phyloP scores from a whole-genome alignment of 1,140 invertebrate species.

The Dufourea novaeangliae region DNA sequence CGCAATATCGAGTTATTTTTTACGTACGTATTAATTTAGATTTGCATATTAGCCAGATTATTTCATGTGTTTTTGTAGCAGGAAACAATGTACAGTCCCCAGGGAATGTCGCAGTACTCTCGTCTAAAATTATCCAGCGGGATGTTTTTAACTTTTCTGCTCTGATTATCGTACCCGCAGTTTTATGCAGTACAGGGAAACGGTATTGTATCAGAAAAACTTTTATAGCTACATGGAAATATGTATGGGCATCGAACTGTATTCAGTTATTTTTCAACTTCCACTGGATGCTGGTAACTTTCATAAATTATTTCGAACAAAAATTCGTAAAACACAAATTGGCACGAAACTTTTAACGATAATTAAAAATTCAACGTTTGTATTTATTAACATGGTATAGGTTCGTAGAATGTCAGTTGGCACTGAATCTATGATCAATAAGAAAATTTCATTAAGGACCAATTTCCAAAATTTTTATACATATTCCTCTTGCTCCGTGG shows the following conservation, averaged over 20 bases:
- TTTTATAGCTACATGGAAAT: conserved; percentile 1
- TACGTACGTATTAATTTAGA: too few species aligned
- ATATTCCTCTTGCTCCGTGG: not conserved
- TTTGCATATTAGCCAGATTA: too few species aligned
- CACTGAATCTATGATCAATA: conserved; percentile 25
- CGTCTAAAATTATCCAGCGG: conserved; percentile 24
- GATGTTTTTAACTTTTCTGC: conserved; percentile 41
- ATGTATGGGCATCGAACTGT: conserved; percentile 5
- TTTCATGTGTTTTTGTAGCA: too few species aligned
- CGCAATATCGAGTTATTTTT: too few species aligned
- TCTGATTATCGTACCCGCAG: conserved; percentile 16
- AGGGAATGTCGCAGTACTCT: not conserved
- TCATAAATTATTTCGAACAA: not conserved
- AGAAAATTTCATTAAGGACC: too few species aligned
- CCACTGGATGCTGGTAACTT: too few species aligned
- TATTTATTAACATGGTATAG: too few species aligned
- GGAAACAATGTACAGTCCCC: not conserved
- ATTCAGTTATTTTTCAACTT: conserved; percentile 1
- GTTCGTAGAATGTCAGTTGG: conserved; percentile 10
- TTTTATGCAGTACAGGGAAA: conserved; percentile 25
- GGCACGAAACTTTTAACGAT: conserved; percentile 10
- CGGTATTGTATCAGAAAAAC: conserved; percentile 11
- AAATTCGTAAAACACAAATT: not conserved
- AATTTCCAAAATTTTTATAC: not conserved
- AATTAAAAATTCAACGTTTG: too few species aligned